Conservation (phyloP, 1,140 invertebrate genomes). For the Leptoteleia sp. region DNA sequence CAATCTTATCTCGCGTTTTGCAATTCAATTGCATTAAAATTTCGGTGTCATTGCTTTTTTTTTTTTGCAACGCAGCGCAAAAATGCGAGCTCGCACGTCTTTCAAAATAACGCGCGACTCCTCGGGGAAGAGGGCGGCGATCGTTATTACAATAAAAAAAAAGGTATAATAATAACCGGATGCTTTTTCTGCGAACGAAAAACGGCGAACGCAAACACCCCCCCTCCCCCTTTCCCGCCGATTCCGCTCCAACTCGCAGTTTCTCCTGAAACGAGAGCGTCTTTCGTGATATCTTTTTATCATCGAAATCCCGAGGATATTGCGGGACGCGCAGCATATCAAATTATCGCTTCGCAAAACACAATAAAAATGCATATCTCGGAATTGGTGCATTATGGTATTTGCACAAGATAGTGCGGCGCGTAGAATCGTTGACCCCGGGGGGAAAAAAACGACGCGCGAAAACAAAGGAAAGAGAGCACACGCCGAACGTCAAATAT, state of each 20-base stretch:
- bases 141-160: too few species aligned
- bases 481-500: conserved; percentile 29
- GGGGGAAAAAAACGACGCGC: conserved; percentile 10
- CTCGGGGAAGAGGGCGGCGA: too few species aligned
- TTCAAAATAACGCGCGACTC: neutral
- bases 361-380: conserved; percentile 64
- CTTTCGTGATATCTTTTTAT: conserved; percentile 46
- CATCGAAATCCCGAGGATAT: conserved; percentile 54
- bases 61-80: conserved; percentile 3
- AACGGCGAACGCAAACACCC: too few species aligned
- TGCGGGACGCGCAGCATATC: conserved; percentile 34
- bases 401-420: conserved; percentile 43
- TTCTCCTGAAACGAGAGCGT: conserved; percentile 27
- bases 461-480: conserved; percentile 39
- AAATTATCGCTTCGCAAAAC: conserved; percentile 59
- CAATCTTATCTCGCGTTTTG: neutral
- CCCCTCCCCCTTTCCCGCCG: too few species aligned
- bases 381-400: conserved; percentile 63
- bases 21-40: neutral
- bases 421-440: conserved; percentile 48
- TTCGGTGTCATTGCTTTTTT: conserved; percentile 1
- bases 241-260: too few species aligned
- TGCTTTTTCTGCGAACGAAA: too few species aligned
- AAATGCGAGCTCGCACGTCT: neutral
- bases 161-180: too few species aligned